These are phyloP conservation scores for Odontomyia ornata DNA, from an alignment of 2,888 invertebrate genomes.

Conservation along the genomic window DNA sequence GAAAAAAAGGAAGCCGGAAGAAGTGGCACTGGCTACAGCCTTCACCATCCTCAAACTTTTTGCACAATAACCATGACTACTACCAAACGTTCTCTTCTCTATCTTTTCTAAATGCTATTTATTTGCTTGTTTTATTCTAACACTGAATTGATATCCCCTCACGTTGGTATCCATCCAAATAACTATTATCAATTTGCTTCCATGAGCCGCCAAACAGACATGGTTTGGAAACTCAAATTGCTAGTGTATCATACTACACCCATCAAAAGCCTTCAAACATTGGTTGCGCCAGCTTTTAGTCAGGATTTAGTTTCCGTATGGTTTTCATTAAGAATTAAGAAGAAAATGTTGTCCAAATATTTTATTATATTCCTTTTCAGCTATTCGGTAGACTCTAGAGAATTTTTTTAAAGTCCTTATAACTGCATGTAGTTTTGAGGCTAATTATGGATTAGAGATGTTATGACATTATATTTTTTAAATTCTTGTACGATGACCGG, in stretches of 20 bases:
- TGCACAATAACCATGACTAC: too few relatives aligned
- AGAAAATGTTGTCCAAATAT: not conserved
- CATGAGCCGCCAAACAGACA: not conserved
- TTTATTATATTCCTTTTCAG: not conserved
- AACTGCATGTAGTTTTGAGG: not conserved
- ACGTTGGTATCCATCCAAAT: too few relatives aligned
- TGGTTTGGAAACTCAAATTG: not conserved
- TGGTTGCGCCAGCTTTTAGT: constrained; percentile 30
- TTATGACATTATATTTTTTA: not conserved
- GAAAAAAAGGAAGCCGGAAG: constrained; percentile 87
- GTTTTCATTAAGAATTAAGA: not conserved
- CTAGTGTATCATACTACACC: not conserved
- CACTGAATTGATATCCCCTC: too few relatives aligned
- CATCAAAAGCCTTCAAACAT: constrained; percentile 37
- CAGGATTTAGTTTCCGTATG: not conserved
- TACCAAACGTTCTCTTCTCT: too few relatives aligned
- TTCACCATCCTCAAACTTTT: constrained; percentile 92
- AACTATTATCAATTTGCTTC: not conserved
- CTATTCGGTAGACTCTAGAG: not conserved
- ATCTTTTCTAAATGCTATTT: too few relatives aligned
- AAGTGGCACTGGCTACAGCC: constrained; percentile 88
- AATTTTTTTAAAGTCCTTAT: too few relatives aligned
- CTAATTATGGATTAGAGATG: not conserved
- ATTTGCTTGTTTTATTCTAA: too few relatives aligned
- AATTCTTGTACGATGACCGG: too few relatives aligned